Evolutionary conservation across 2,797 vertebrate genomes (phyloP).

Genomic region (Epinephelus malabaricus): DNA sequence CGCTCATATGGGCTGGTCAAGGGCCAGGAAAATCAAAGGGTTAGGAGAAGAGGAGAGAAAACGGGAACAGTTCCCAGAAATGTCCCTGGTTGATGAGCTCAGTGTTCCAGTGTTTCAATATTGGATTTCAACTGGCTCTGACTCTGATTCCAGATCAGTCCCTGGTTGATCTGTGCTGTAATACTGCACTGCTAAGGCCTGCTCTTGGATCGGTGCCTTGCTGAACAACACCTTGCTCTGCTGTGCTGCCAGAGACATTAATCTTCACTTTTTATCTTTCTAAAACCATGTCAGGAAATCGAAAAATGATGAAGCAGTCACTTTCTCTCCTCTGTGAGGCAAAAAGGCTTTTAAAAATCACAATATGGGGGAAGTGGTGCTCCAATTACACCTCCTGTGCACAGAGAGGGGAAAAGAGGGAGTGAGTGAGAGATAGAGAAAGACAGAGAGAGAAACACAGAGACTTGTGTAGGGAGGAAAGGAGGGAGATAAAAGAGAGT

Average conservation of each 20-base stretch:
- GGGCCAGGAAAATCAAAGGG: slow-evolving; percentile 71
- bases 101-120: slow-evolving; percentile 64
- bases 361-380: slow-evolving; percentile 79
- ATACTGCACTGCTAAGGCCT: slow-evolving; percentile 46
- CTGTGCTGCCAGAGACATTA: slow-evolving; percentile 72
- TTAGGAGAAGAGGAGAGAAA: slow-evolving; percentile 54
- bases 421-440: slow-evolving; percentile 34
- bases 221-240: slow-evolving; percentile 72
- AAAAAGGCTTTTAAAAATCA: slow-evolving; percentile 82
- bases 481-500: slow-evolving; percentile 46
- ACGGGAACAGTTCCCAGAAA: slow-evolving; percentile 77
- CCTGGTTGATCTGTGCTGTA: slow-evolving; percentile 43
- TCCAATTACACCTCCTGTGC: slow-evolving; percentile 81
- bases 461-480: slow-evolving; percentile 35
- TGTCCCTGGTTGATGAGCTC: slow-evolving; percentile 69
- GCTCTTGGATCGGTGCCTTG: slow-evolving; percentile 72
- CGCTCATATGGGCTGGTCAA: slow-evolving; percentile 61
- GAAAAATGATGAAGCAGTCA: slow-evolving; percentile 83
- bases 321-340: slow-evolving; percentile 68
- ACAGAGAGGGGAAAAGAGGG: slow-evolving; percentile 48
- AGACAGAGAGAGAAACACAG: slow-evolving; percentile 16
- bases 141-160: slow-evolving; percentile 73
- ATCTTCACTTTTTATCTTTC: slow-evolving; percentile 82
- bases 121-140: slow-evolving; percentile 69
- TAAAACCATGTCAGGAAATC: slow-evolving; percentile 81